Conservation (phyloP, 2,888 invertebrate genomes). For the Sepioteuthis lessoniana region DNA sequence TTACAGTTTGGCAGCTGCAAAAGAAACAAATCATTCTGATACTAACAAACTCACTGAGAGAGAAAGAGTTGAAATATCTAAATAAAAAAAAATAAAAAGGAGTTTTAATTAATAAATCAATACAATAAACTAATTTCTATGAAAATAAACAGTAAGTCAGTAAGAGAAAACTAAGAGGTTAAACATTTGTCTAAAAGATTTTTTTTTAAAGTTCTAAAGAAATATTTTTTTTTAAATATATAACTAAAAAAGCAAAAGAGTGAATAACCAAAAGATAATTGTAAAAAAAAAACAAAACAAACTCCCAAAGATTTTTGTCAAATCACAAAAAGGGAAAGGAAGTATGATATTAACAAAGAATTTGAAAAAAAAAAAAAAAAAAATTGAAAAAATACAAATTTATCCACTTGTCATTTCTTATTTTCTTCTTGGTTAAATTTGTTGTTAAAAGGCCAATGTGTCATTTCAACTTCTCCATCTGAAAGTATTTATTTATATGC, state of each 20-base stretch:
- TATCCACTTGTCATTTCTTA: background rate
- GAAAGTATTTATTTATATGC: constrained; percentile 7
- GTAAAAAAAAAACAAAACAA: too few relatives aligned
- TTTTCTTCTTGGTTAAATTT: background rate
- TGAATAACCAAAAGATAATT: too few relatives aligned
- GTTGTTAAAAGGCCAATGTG: background rate
- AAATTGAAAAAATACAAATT: background rate
- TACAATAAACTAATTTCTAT: background rate
- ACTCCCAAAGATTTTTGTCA: background rate
- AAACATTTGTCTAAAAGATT: background rate
- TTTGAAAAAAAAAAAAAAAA: background rate
- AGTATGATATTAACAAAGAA: background rate
- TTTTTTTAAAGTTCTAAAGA: too few relatives aligned
- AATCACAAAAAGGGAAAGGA: background rate
- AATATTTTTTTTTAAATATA: too few relatives aligned
- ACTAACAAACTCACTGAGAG: background rate
- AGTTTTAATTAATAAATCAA: background rate
- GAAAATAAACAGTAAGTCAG: background rate
- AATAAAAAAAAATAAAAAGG: background rate
- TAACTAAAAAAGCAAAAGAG: too few relatives aligned
- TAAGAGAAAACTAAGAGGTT: background rate
- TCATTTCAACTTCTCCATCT: background rate
- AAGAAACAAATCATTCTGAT: too few relatives aligned
- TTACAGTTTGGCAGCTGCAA: too few relatives aligned
- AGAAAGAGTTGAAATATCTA: background rate